Evolutionary conservation across 2,113 vertebrate species (phyloP).

Genomic region (Indicator indicator): DNA sequence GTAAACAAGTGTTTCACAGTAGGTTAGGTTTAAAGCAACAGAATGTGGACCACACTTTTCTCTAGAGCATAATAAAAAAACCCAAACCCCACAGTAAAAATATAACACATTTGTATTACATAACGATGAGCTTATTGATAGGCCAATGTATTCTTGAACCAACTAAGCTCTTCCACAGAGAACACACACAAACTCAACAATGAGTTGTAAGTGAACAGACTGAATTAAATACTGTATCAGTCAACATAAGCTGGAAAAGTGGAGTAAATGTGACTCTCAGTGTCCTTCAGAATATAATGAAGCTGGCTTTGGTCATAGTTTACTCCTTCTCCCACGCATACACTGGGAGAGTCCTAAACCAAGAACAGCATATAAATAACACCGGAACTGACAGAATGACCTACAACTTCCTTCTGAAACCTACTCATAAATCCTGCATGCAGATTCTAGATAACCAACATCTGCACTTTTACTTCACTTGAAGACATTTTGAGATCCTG

Average conservation of each 20-base stretch:
- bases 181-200: not conserved
- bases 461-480: not conserved
- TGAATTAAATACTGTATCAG: not conserved
- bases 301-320: slow-evolving; percentile 20
- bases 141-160: not conserved
- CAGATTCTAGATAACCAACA: slow-evolving; percentile 28
- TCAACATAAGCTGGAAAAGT: not conserved
- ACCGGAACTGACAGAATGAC: slow-evolving; percentile 47
- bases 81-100: not conserved
- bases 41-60: not conserved
- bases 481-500: not conserved
- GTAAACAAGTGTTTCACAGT: not conserved
- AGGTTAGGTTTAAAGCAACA: not conserved
- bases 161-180: not conserved
- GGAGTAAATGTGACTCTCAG: not conserved
- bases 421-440: slow-evolving; percentile 19
- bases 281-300: not conserved
- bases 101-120: not conserved
- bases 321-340: slow-evolving; percentile 37
- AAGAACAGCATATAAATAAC: slow-evolving; percentile 49
- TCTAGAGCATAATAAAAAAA: not conserved
- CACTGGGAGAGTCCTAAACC: not conserved
- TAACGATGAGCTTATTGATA: not conserved
- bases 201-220: not conserved
- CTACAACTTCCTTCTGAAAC: slow-evolving; percentile 38